phyloP scores from a whole-genome alignment of 2,888 invertebrate species.

The Eupithecia tripunctaria region DNA sequence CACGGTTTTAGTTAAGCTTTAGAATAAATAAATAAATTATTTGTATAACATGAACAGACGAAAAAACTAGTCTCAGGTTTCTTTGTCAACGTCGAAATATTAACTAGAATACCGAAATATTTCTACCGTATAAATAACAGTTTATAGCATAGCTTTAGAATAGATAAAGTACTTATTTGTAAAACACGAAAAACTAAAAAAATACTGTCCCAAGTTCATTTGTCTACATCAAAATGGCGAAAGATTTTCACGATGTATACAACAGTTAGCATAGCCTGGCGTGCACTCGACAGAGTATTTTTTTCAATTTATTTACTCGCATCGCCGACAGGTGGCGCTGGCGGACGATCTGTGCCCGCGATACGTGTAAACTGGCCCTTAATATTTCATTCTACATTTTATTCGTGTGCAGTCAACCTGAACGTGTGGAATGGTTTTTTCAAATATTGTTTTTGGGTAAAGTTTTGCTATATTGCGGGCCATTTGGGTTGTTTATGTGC shows the following conservation, averaged over 20 bases:
- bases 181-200: too few species aligned
- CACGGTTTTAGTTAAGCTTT: too few species aligned
- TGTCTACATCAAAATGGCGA: neutral
- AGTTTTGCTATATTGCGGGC: constrained; percentile 37
- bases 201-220: neutral
- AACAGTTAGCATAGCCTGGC: constrained; percentile 42
- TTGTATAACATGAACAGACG: too few species aligned
- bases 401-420: constrained; percentile 61
- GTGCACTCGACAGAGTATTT: constrained; percentile 52
- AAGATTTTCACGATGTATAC: constrained; percentile 2
- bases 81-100: too few species aligned
- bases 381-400: constrained; percentile 72
- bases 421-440: constrained; percentile 48
- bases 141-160: too few species aligned
- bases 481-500: constrained; percentile 17
- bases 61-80: too few species aligned
- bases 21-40: too few species aligned
- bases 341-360: constrained; percentile 62
- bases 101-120: too few species aligned
- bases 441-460: constrained; percentile 50
- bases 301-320: constrained; percentile 68
- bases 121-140: too few species aligned
- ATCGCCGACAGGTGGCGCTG: constrained; percentile 76
- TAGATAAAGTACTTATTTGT: too few species aligned
- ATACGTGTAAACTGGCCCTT: constrained; percentile 73